A percentile compares a stretch with the other conserved stretches of the same genome.
Conservation (phyloP, 2,113 vertebrate genomes). For the Brachyhypopomus gauderio region DNA sequence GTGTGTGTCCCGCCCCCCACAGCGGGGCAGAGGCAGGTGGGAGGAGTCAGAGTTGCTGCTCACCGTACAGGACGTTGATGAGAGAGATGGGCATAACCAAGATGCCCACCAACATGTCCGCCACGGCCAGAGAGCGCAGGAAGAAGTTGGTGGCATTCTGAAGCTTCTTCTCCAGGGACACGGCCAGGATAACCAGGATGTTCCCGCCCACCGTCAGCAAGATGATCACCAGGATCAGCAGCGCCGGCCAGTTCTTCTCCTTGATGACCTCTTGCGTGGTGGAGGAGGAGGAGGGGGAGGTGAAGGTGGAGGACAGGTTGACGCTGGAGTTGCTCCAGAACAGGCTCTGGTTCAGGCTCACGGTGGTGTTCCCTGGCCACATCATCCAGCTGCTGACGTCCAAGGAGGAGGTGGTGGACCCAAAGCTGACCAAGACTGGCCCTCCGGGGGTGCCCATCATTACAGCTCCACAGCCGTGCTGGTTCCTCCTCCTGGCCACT, state of each 20-base stretch:
- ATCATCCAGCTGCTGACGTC: slow-evolving; percentile 77
- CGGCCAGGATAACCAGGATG: slow-evolving; percentile 95
- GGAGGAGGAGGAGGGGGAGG: slow-evolving; percentile 64
- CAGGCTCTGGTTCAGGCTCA: slow-evolving; percentile 71
- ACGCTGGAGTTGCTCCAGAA: slow-evolving; percentile 14
- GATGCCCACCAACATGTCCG: slow-evolving; percentile 97
- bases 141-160: slow-evolving; percentile 99
- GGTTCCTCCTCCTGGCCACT: slow-evolving; percentile 17
- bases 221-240: slow-evolving; percentile 91
- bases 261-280: slow-evolving; percentile 66
- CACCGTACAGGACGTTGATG: slow-evolving; percentile 94
- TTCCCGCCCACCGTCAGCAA: slow-evolving; percentile 94
- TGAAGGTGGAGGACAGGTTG: slow-evolving; percentile 58
- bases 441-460: slow-evolving; percentile 77
- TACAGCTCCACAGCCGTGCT: background rate
- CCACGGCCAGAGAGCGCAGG: slow-evolving; percentile 93
- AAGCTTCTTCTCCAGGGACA: slow-evolving; percentile 96
- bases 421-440: slow-evolving; percentile 73
- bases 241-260: slow-evolving; percentile 94
- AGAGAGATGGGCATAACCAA: slow-evolving; percentile 98
- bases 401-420: slow-evolving; percentile 78
- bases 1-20: background rate
- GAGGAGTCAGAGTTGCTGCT: slow-evolving; percentile 66
- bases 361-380: slow-evolving; percentile 75
- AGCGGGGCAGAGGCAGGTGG: background rate